Percentiles rank a stretch among this genome's conserved stretches.
These are phyloP conservation scores for Capreolus pygargus DNA, from an alignment of 2,113 vertebrate species.

Conservation along the genomic window DNA sequence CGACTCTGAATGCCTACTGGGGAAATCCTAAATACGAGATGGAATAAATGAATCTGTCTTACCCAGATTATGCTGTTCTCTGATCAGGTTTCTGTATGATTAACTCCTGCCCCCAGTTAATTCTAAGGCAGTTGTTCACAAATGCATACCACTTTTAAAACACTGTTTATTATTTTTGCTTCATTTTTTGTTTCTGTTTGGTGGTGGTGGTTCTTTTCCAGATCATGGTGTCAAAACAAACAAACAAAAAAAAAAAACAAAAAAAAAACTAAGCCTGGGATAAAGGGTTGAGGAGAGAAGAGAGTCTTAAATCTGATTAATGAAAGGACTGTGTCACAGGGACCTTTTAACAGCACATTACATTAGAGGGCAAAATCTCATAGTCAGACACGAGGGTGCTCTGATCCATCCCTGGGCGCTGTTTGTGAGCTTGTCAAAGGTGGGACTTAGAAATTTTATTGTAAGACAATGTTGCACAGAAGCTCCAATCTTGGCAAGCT, in stretches of 20 bases:
- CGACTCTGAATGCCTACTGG: background rate
- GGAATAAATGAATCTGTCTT: background rate
- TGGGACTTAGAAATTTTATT: background rate
- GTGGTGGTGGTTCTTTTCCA: background rate
- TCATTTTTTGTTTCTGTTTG: background rate
- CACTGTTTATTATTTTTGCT: background rate
- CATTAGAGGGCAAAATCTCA: background rate
- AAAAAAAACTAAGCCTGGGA: background rate
- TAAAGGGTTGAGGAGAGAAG: background rate
- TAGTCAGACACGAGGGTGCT: rapidly evolving
- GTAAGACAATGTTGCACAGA: background rate
- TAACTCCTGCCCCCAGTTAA: background rate
- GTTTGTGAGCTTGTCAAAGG: background rate
- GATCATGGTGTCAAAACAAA: background rate
- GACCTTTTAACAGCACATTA: background rate
- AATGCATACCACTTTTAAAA: background rate
- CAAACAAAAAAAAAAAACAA: background rate
- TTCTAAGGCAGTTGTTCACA: background rate
- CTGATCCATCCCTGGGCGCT: background rate
- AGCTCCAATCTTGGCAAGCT: background rate
- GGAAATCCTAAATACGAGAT: background rate
- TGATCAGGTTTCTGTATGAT: background rate
- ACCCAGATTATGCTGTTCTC: background rate
- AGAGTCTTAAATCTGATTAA: background rate
- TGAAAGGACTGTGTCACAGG: background rate